Evolutionary conservation across 23 tunicate genomes (phyloP).

Genomic region (Trididemnum miniatum): DNA sequence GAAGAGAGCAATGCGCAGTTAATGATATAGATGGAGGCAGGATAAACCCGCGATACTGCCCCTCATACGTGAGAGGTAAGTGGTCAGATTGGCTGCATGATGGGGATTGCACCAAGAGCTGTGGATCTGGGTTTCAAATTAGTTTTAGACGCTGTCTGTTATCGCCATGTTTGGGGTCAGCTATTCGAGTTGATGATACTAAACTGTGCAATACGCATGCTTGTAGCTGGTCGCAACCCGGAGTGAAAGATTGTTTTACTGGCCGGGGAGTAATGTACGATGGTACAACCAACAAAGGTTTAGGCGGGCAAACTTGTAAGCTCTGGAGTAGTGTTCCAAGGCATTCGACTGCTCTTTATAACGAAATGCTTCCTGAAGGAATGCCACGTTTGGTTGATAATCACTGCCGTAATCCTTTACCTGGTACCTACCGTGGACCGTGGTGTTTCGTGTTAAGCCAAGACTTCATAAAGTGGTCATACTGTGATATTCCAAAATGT

Average conservation of each 20-base stretch:
- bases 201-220: conserved; percentile 58
- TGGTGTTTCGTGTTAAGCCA: conserved; percentile 52
- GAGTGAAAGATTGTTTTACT: conserved; percentile 49
- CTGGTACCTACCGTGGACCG: conserved; percentile 40
- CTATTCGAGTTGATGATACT: conserved; percentile 14
- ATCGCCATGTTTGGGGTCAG: conserved; percentile 62
- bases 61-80: conserved; percentile 54
- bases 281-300: conserved; percentile 31
- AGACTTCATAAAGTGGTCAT: conserved; percentile 24
- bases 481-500: conserved; percentile 66
- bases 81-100: conserved; percentile 60
- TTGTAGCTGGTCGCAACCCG: conserved; percentile 46
- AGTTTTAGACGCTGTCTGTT: conserved; percentile 46
- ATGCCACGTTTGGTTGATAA: conserved; percentile 41
- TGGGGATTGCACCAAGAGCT: conserved; percentile 63
- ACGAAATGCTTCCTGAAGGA: conserved; percentile 29
- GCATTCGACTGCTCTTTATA: neutral
- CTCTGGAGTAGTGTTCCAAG: neutral
- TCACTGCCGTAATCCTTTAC: conserved; percentile 73
- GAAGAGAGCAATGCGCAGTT: conserved; percentile 43
- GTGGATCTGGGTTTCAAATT: conserved; percentile 58
- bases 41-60: conserved; percentile 42
- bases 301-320: conserved; percentile 28
- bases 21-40: neutral
- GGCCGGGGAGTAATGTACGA: conserved; percentile 65